Percentiles rank a stretch among this genome's conserved stretches.
phyloP scores from a whole-genome alignment of 2,113 vertebrate species.

The Labeo rohita region DNA sequence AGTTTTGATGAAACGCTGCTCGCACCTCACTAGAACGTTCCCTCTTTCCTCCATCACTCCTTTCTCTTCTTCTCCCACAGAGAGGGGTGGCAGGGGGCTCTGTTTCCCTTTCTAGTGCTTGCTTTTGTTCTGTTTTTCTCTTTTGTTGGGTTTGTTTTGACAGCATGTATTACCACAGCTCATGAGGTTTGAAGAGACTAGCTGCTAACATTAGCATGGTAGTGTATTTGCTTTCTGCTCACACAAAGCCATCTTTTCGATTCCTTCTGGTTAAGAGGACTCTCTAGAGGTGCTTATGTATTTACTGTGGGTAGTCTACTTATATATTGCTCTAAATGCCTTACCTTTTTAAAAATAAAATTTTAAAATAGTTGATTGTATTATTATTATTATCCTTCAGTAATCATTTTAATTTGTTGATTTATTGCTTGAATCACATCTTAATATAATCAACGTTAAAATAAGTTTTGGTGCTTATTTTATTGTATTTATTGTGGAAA shows the following conservation, averaged over 20 bases:
- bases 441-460: too few relatives aligned
- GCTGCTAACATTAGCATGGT: slow-evolving; percentile 59
- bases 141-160: slow-evolving; percentile 38
- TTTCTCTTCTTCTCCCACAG: neutral
- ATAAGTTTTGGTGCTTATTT: too few relatives aligned
- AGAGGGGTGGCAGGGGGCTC: slow-evolving; percentile 22
- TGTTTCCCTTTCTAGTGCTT: slow-evolving; percentile 15
- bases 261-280: neutral
- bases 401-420: too few relatives aligned
- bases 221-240: slow-evolving; percentile 57
- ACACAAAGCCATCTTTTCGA: slow-evolving; percentile 52
- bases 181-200: slow-evolving; percentile 52
- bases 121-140: neutral
- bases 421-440: too few relatives aligned
- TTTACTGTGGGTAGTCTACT: neutral
- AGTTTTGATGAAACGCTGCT: slow-evolving; percentile 24
- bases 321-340: neutral
- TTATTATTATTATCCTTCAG: too few relatives aligned
- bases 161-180: slow-evolving; percentile 50
- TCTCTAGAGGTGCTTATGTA: neutral
- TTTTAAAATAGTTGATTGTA: neutral
- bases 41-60: slow-evolving; percentile 2
- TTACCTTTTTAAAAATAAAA: neutral
- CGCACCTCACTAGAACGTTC: neutral
- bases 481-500: too few relatives aligned